Conservation (phyloP, 23 tunicate species). For the Diplosoma virens region DNA sequence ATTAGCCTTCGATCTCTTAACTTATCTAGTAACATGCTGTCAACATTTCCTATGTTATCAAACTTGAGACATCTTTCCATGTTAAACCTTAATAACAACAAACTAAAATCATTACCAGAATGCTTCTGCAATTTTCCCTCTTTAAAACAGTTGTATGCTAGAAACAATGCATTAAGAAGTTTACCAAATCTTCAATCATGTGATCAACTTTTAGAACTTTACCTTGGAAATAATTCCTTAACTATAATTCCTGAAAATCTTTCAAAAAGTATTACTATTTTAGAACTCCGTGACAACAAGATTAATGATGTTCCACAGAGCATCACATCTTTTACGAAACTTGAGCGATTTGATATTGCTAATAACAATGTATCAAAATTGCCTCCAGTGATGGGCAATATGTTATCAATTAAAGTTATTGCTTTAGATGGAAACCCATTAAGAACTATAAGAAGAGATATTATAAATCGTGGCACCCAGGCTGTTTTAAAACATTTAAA, state of each 20-base stretch:
- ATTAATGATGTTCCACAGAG: slow-evolving; percentile 24
- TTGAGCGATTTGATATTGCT: slow-evolving; percentile 75
- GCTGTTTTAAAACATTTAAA: slow-evolving; percentile 63
- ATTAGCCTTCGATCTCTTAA: slow-evolving; percentile 38
- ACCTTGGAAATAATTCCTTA: slow-evolving; percentile 57
- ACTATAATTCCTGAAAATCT: slow-evolving; percentile 24
- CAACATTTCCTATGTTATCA: slow-evolving; percentile 18
- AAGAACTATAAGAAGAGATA: slow-evolving; percentile 67
- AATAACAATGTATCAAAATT: slow-evolving; percentile 73
- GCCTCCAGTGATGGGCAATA: slow-evolving; percentile 63
- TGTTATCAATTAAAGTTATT: slow-evolving; percentile 51
- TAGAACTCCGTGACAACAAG: slow-evolving; percentile 79
- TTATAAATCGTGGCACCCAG: slow-evolving; percentile 64
- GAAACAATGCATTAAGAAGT: slow-evolving; percentile 38
- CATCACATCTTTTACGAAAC: slow-evolving; percentile 5
- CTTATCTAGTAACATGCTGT: slow-evolving; percentile 40
- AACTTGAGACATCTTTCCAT: slow-evolving; percentile 5
- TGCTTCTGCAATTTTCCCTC: slow-evolving; percentile 12
- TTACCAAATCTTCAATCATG: slow-evolving; percentile 48
- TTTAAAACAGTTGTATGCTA: slow-evolving; percentile 48
- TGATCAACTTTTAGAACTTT: slow-evolving; percentile 45
- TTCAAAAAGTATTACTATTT: slow-evolving; percentile 41
- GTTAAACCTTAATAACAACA: slow-evolving; percentile 57
- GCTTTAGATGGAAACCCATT: slow-evolving; percentile 83
- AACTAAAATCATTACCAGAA: slow-evolving; percentile 36